A percentile compares a stretch with the other conserved stretches of the same genome.
Evolutionary conservation across 2,888 invertebrate genomes (phyloP).

Genomic region (Spisula solida): DNA sequence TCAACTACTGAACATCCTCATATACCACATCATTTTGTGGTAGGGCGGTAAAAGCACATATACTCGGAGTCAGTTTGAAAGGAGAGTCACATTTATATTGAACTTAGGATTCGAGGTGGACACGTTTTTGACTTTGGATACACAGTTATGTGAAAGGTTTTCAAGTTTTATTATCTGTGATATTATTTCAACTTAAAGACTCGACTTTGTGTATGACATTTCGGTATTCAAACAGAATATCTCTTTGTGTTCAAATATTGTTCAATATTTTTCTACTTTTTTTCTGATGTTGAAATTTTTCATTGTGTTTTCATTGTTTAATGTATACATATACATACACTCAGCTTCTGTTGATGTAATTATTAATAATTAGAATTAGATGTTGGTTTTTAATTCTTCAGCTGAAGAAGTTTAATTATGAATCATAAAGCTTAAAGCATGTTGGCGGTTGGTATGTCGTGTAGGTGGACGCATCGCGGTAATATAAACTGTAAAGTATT

Average conservation of each 20-base stretch:
- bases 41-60: conserved; percentile 44
- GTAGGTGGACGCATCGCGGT: conserved; percentile 30
- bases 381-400: neutral
- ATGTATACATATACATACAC: too few relatives aligned
- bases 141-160: conserved; percentile 30
- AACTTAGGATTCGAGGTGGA: conserved; percentile 27
- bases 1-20: neutral
- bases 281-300: neutral
- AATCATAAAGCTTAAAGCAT: conserved; percentile 14
- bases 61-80: conserved; percentile 39
- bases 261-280: neutral
- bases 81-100: conserved; percentile 20
- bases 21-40: conserved; percentile 36
- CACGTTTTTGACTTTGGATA: conserved; percentile 36
- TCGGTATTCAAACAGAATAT: neutral
- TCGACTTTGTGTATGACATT: neutral
- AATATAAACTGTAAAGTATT: neutral
- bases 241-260: neutral
- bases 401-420: neutral
- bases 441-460: neutral
- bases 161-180: neutral
- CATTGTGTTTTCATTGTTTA: neutral
- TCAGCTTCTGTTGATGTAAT: neutral
- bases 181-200: neutral
- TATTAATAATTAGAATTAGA: too few relatives aligned